These are phyloP conservation scores for Rhagophthalmus giganteus DNA, from an alignment of 2,888 invertebrate genomes.

Conservation along the genomic window DNA sequence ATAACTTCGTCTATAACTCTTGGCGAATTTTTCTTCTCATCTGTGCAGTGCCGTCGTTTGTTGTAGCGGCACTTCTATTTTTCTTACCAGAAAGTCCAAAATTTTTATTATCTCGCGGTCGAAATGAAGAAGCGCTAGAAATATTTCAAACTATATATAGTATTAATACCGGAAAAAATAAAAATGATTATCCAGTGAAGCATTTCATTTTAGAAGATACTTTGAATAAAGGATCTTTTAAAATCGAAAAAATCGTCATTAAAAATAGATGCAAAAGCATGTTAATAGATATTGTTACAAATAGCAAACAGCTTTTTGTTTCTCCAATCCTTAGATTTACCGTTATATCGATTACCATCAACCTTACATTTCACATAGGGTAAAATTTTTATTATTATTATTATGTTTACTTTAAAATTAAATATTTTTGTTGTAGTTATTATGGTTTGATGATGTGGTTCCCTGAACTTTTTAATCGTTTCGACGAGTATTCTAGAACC, in stretches of 20 bases:
- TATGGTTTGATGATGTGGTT: constrained; percentile 98
- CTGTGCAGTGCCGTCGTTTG: constrained; percentile 85
- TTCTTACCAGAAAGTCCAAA: constrained; percentile 91
- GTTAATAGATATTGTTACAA: constrained; percentile 75
- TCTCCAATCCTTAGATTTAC: constrained; percentile 83
- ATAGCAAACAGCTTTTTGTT: constrained; percentile 79
- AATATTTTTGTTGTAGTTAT: constrained; percentile 63
- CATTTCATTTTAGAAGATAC: constrained; percentile 66
- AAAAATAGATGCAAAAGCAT: constrained; percentile 73
- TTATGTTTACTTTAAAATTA: neutral
- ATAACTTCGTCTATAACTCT: constrained; percentile 80
- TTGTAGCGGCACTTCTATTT: constrained; percentile 81
- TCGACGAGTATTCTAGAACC: constrained; percentile 74
- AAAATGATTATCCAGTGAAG: constrained; percentile 76
- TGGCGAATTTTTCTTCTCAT: constrained; percentile 90
- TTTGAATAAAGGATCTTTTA: constrained; percentile 42
- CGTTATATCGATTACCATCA: constrained; percentile 82
- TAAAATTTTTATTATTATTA: constrained; percentile 53
- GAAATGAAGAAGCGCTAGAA: constrained; percentile 77
- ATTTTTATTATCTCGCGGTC: constrained; percentile 78
- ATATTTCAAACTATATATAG: constrained; percentile 81
- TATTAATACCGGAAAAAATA: constrained; percentile 76
- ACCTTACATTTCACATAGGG: constrained; percentile 93
- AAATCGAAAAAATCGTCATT: constrained; percentile 56
- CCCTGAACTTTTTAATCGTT: constrained; percentile 90